Percentiles rank a stretch among this genome's conserved stretches.
phyloP scores from a whole-genome alignment of 64 coral and sea anemone genomes.

The Hydrozoanthus tunicans region DNA sequence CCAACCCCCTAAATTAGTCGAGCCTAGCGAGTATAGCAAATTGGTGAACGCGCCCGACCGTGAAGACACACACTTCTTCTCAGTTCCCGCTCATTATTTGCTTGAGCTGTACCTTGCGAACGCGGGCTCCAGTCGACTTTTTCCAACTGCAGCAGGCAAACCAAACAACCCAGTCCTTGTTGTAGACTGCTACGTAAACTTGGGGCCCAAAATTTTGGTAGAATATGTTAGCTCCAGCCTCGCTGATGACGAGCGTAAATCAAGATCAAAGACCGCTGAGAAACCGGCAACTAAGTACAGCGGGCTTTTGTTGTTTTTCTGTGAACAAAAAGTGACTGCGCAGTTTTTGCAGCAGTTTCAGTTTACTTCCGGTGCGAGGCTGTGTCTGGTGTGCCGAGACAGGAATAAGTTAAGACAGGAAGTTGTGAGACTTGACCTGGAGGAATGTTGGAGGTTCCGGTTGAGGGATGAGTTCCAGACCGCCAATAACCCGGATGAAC shows the following conservation, averaged over 20 bases:
- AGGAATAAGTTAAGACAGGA: constrained; percentile 93
- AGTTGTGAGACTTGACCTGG: constrained; percentile 91
- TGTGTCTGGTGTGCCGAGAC: constrained; percentile 94
- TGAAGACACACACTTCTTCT: constrained; percentile 70
- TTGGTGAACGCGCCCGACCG: constrained; percentile 86
- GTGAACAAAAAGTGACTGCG: constrained; percentile 69
- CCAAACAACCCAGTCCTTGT: constrained; percentile 75
- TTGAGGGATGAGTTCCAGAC: constrained; percentile 96
- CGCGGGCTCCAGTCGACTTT: constrained; percentile 67
- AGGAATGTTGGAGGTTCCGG: constrained; percentile 95
- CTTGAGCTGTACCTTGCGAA: constrained; percentile 84
- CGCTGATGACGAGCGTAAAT: constrained; percentile 47
- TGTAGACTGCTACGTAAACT: constrained; percentile 84
- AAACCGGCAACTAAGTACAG: constrained; percentile 78
- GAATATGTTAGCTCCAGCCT: constrained; percentile 78
- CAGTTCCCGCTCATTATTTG: constrained; percentile 82
- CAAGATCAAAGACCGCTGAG: constrained; percentile 46
- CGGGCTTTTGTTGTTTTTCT: constrained; percentile 85
- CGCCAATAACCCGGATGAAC: constrained; percentile 83
- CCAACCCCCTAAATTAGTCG: constrained; percentile 23
- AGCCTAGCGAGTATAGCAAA: constrained; percentile 64
- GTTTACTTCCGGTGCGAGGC: constrained; percentile 80
- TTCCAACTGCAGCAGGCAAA: constrained; percentile 67
- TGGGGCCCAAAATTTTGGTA: constrained; percentile 79
- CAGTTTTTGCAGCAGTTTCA: constrained; percentile 78